These are phyloP conservation scores for Callinectes sapidus DNA, from an alignment of 2,888 invertebrate species.

Conservation along the genomic window DNA sequence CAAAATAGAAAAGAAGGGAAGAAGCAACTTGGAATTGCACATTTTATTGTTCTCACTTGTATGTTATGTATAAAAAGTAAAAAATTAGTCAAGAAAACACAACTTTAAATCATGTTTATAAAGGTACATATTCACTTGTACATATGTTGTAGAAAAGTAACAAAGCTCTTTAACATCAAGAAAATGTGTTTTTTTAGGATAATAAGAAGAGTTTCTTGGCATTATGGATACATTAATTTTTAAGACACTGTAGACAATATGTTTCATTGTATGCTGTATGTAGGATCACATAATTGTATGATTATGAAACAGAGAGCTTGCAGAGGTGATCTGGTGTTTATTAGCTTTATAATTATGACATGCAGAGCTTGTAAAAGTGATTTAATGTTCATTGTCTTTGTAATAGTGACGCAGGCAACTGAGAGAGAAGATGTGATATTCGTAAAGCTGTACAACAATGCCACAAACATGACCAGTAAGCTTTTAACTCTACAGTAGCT, in stretches of 20 bases:
- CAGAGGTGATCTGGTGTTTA: too few relatives aligned
- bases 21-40: not conserved
- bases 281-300: not conserved
- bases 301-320: not conserved
- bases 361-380: too few relatives aligned
- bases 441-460: not conserved
- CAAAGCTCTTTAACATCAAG: not conserved
- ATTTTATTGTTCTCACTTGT: too few relatives aligned
- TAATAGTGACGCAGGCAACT: too few relatives aligned
- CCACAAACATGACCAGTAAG: not conserved
- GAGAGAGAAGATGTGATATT: not conserved
- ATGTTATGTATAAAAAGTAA: too few relatives aligned
- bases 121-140: not conserved
- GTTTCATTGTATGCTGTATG: not conserved
- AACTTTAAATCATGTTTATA: not conserved
- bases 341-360: too few relatives aligned
- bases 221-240: not conserved
- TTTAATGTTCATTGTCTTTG: too few relatives aligned
- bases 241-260: not conserved
- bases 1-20: not conserved
- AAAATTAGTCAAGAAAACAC: too few relatives aligned
- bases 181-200: not conserved
- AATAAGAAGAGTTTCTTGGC: not conserved
- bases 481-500: not conserved
- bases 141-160: not conserved